These are phyloP conservation scores for Mohoua ochrocephala DNA, from an alignment of 2,113 vertebrate species.

Conservation along the genomic window DNA sequence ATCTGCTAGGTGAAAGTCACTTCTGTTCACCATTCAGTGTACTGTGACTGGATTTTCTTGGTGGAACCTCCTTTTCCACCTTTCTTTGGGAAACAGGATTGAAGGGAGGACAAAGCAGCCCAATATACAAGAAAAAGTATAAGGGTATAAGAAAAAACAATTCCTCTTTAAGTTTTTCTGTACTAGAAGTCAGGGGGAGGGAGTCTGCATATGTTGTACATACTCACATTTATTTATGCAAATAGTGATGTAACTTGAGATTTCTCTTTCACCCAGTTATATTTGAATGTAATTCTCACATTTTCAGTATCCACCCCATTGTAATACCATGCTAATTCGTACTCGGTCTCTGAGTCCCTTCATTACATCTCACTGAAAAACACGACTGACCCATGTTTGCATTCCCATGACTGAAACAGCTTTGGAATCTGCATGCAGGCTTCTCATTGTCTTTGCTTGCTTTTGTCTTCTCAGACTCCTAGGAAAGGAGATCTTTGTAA, in stretches of 20 bases:
- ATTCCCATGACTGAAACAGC: conserved; percentile 25
- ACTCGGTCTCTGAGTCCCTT: neutral
- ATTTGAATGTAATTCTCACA: neutral
- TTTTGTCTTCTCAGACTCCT: neutral
- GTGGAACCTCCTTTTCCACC: neutral
- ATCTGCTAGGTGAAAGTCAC: neutral
- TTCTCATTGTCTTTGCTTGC: neutral
- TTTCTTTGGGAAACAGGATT: neutral
- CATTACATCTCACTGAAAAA: neutral
- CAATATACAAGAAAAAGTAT: neutral
- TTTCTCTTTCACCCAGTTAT: neutral
- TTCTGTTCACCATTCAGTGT: neutral
- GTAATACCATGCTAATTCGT: neutral
- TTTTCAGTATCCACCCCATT: neutral
- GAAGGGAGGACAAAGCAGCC: neutral
- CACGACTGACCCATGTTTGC: neutral
- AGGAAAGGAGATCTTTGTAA: neutral
- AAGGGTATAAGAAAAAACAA: neutral
- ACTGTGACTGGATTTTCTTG: neutral
- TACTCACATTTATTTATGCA: neutral
- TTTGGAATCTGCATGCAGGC: neutral
- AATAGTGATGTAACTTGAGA: neutral
- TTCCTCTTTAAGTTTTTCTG: neutral
- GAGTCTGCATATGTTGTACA: neutral
- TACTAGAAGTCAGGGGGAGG: neutral